A percentile compares a stretch with the other conserved stretches of the same genome.
Conservation (phyloP, 1,140 invertebrate genomes). For the Lordiphosa mommai region DNA sequence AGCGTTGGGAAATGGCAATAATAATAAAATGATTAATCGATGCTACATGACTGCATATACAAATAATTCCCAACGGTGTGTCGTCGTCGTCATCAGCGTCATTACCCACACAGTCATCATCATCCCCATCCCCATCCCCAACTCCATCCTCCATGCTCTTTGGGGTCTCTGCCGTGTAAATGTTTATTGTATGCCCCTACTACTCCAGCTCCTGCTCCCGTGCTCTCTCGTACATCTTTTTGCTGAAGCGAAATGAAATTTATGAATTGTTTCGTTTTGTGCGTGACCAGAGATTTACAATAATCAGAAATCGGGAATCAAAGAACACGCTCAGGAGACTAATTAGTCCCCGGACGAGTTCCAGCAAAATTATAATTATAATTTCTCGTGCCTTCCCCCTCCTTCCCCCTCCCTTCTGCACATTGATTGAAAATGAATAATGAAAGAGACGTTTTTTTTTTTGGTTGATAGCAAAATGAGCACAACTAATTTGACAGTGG, state of each 20-base stretch:
- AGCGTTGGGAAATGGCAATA: constrained; percentile 60
- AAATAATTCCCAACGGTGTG: constrained; percentile 73
- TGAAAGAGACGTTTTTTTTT: constrained; percentile 24
- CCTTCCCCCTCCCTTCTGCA: not conserved
- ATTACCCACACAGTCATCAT: constrained; percentile 45
- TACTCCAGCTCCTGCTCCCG: not conserved
- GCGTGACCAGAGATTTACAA: constrained; percentile 77
- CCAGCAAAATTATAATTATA: constrained; percentile 64
- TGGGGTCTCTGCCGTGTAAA: constrained; percentile 46
- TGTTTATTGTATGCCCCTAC: constrained; percentile 49
- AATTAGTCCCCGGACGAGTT: constrained; percentile 49
- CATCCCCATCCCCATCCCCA: constrained; percentile 25
- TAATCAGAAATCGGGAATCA: constrained; percentile 74
- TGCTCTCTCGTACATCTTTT: not conserved
- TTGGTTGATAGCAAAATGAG: constrained; percentile 7
- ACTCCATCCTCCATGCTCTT: constrained; percentile 5
- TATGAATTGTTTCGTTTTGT: constrained; percentile 75
- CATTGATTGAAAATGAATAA: constrained; percentile 52
- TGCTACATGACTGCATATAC: constrained; percentile 77
- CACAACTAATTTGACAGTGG: constrained; percentile 37
- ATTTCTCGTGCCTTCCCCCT: constrained; percentile 57
- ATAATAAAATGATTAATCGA: constrained; percentile 78
- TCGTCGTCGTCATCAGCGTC: constrained; percentile 62
- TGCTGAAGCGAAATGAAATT: constrained; percentile 62
- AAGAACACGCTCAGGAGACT: constrained; percentile 74